Conservation (phyloP, 2,113 vertebrate species). For the Taurulus bubalis region DNA sequence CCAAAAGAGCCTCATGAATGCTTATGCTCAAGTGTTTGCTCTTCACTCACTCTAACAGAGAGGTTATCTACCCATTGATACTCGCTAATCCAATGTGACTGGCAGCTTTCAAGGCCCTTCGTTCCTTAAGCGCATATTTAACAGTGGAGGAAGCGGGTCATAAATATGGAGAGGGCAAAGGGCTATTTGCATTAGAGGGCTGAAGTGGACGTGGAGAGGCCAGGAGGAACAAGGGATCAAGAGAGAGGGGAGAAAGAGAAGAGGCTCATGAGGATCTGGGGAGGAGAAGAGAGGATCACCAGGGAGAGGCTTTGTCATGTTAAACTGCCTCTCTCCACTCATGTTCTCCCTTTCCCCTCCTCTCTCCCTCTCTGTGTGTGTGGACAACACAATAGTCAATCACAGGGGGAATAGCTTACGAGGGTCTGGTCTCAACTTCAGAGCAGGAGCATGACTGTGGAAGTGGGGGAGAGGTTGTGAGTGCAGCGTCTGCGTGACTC, state of each 20-base stretch:
- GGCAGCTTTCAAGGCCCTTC: slow-evolving; percentile 64
- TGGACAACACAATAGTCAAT: slow-evolving; percentile 75
- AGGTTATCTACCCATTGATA: slow-evolving; percentile 82
- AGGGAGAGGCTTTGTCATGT: slow-evolving; percentile 82
- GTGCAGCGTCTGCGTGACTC: slow-evolving; percentile 59
- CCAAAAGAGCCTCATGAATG: slow-evolving; percentile 68
- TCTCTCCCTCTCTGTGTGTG: slow-evolving; percentile 36
- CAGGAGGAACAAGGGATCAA: slow-evolving; percentile 69
- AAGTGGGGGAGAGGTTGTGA: slow-evolving; percentile 55
- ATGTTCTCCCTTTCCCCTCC: slow-evolving; percentile 47
- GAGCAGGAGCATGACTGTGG: slow-evolving; percentile 61
- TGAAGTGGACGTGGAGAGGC: slow-evolving; percentile 66
- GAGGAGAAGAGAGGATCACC: slow-evolving; percentile 67
- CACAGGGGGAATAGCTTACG: slow-evolving; percentile 75
- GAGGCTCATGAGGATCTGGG: slow-evolving; percentile 70
- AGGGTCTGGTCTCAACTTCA: slow-evolving; percentile 72
- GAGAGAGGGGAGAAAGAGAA: slow-evolving; percentile 48
- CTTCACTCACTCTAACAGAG: slow-evolving; percentile 76
- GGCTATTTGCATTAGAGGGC: slow-evolving; percentile 76
- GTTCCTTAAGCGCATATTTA: slow-evolving; percentile 79
- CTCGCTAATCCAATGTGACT: slow-evolving; percentile 77
- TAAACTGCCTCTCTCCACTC: slow-evolving; percentile 68
- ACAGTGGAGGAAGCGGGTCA: slow-evolving; percentile 66
- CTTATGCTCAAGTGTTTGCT: slow-evolving; percentile 73
- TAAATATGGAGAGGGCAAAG: slow-evolving; percentile 73